Evolutionary conservation across 2,888 invertebrate species (phyloP).

Genomic region (Ganaspis brasiliensis): DNA sequence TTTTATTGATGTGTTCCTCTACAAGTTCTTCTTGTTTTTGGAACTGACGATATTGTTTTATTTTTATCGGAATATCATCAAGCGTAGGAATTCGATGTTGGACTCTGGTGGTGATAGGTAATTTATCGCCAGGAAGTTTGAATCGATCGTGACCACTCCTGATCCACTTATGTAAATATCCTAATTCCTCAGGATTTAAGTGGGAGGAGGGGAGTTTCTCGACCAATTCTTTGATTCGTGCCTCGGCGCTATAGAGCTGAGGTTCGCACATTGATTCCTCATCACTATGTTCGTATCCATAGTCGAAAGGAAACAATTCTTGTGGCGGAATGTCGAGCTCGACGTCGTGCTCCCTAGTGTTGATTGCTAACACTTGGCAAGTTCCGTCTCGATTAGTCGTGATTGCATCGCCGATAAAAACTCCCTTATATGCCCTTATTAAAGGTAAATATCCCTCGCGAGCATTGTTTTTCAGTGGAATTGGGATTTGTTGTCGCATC

Average conservation of each 20-base stretch:
- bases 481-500: neutral
- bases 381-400: neutral
- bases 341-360: constrained; percentile 27
- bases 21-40: constrained; percentile 54
- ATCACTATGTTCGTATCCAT: neutral
- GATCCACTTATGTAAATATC: neutral
- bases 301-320: constrained; percentile 39
- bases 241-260: neutral
- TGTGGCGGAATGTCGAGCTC: constrained; percentile 46
- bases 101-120: constrained; percentile 47
- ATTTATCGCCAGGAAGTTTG: constrained; percentile 52
- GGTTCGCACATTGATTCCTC: neutral
- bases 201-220: neutral
- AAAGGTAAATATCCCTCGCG: constrained; percentile 17
- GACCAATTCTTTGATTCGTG: neutral
- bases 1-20: constrained; percentile 56
- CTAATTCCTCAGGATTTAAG: constrained; percentile 44
- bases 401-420: constrained; percentile 3
- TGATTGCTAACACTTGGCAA: constrained; percentile 48
- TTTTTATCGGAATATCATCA: constrained; percentile 49
- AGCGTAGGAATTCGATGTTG: constrained; percentile 52
- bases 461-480: neutral
- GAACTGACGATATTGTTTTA: constrained; percentile 55
- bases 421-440: neutral
- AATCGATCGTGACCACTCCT: constrained; percentile 48